Evolutionary conservation across 2,113 vertebrate genomes (phyloP).

Genomic region (Cinclus mexicanus): DNA sequence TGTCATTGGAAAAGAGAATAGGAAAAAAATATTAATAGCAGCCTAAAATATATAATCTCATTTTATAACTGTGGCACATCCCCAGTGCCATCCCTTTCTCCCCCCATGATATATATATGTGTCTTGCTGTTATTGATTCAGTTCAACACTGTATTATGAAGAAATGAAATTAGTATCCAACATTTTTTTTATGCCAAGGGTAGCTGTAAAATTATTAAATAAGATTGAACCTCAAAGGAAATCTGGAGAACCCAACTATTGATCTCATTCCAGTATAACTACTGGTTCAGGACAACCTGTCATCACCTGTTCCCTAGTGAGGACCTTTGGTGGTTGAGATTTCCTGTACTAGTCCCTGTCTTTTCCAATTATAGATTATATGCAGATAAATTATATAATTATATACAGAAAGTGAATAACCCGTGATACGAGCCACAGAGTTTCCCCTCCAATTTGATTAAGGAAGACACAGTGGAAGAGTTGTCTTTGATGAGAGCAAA

Average conservation of each 20-base stretch:
- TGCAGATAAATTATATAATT: background rate
- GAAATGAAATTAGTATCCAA: slow-evolving; percentile 16
- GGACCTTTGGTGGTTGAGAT: background rate
- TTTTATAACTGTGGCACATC: background rate
- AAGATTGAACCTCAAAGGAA: background rate
- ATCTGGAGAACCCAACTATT: background rate
- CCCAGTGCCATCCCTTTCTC: background rate
- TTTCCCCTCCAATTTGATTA: background rate
- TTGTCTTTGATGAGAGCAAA: background rate
- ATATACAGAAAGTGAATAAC: background rate
- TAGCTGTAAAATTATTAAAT: slow-evolving; percentile 3
- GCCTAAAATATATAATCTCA: background rate
- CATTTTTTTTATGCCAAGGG: background rate
- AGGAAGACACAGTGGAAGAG: background rate
- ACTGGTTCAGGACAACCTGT: background rate
- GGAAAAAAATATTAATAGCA: background rate
- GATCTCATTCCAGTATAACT: background rate
- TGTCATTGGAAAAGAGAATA: background rate
- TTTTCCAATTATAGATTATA: background rate
- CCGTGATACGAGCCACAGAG: background rate
- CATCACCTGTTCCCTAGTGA: background rate
- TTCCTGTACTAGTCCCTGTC: background rate
- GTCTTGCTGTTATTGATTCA: background rate
- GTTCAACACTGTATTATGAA: background rate
- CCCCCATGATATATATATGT: background rate